Evolutionary conservation across 1,140 invertebrate genomes (phyloP).

Genomic region (Micrasema minimum): DNA sequence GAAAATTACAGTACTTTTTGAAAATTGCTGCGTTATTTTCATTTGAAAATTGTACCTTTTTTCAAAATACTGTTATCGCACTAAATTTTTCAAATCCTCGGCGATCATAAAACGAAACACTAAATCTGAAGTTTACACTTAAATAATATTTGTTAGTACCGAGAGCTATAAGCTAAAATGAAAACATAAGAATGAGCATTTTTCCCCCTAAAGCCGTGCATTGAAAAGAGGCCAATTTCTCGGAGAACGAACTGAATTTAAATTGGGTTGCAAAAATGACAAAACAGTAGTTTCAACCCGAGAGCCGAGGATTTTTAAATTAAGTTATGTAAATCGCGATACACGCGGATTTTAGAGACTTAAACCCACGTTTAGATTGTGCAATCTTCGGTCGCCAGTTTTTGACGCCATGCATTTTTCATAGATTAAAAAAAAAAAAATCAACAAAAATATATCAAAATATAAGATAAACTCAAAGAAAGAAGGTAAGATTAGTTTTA

Average conservation of each 20-base stretch:
- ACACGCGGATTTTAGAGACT: conserved; percentile 23
- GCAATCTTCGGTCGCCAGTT: neutral
- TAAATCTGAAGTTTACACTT: too few relatives aligned
- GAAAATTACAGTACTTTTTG: too few relatives aligned
- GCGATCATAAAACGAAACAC: too few relatives aligned
- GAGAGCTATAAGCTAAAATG: too few relatives aligned
- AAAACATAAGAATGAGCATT: too few relatives aligned
- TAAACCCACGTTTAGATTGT: neutral
- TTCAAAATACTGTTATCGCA: too few relatives aligned
- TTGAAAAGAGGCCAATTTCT: neutral
- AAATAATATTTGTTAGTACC: too few relatives aligned
- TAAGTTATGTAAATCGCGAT: conserved; percentile 43
- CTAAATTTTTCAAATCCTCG: too few relatives aligned
- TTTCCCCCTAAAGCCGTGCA: too few relatives aligned
- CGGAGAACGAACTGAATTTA: conserved; percentile 30
- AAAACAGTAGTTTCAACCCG: conserved; percentile 44
- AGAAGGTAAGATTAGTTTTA: neutral
- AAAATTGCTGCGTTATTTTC: too few relatives aligned
- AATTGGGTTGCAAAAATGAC: conserved; percentile 38
- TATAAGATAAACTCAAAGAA: neutral
- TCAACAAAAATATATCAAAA: too few relatives aligned
- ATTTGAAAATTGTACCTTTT: too few relatives aligned
- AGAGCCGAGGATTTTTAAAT: conserved; percentile 36
- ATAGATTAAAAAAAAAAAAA: neutral
- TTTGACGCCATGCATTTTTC: neutral